A percentile compares a stretch with the other conserved stretches of the same genome.
These are phyloP conservation scores for Zoanthus gigantus DNA, from an alignment of 92 coral and sea anemone genomes.

Conservation along the genomic window DNA sequence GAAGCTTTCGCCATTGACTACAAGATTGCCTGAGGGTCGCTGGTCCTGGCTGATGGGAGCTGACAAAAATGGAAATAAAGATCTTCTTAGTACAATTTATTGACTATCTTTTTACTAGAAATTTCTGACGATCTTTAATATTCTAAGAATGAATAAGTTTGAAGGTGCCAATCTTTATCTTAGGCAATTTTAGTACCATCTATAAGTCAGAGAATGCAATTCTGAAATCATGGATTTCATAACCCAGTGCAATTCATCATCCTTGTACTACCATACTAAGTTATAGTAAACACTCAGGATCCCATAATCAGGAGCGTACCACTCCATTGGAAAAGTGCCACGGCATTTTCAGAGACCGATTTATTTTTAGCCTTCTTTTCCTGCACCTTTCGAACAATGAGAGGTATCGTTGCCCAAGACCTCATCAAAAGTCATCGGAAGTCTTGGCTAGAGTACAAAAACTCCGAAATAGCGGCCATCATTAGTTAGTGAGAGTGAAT, in stretches of 20 bases:
- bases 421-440: no score
- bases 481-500: no score
- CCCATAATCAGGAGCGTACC: no score
- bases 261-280: not conserved
- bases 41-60: not conserved
- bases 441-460: no score
- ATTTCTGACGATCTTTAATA: no score
- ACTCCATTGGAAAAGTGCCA: no score
- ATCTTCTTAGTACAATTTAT: not conserved
- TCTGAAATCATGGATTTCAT: conserved; percentile 8
- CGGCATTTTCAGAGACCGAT: no score
- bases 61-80: not conserved
- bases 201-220: conserved; percentile 41
- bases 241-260: conserved; percentile 45
- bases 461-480: no score
- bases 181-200: not conserved
- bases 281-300: no score
- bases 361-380: no score
- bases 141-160: not conserved
- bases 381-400: no score
- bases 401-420: no score
- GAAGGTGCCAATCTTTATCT: not conserved
- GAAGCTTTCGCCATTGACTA: not conserved
- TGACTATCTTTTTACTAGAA: not conserved
- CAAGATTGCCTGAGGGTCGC: not conserved